Percentiles rank a stretch among this genome's conserved stretches.
Evolutionary conservation across 2,888 invertebrate genomes (phyloP).

Genomic region (Abrostola triplasia): DNA sequence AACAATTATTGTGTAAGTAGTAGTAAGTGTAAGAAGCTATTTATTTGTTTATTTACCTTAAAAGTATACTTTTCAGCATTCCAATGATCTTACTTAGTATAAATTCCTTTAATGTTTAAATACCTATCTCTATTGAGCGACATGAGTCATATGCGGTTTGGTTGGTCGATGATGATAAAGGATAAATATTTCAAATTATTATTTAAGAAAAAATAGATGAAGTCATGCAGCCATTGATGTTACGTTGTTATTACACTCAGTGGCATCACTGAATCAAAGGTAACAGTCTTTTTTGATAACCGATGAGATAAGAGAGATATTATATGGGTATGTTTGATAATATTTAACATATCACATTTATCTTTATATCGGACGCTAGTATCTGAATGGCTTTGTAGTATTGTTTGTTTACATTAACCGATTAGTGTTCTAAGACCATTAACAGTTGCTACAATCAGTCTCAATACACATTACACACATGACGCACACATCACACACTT

Average conservation of each 20-base stretch:
- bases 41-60: conserved; percentile 52
- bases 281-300: conserved; percentile 50
- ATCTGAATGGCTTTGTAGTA: background rate
- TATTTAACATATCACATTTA: background rate
- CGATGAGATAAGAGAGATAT: conserved; percentile 27
- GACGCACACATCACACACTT: too few relatives aligned
- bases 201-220: conserved; percentile 71
- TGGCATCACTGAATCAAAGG: conserved; percentile 46
- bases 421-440: background rate
- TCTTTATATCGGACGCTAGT: background rate
- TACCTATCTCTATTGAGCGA: conserved; percentile 58
- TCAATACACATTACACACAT: too few relatives aligned
- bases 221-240: conserved; percentile 67
- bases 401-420: background rate
- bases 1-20: conserved; percentile 46
- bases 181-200: conserved; percentile 62
- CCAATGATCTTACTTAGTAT: conserved; percentile 53
- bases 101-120: conserved; percentile 68
- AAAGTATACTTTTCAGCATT: conserved; percentile 57
- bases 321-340: background rate
- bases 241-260: conserved; percentile 45
- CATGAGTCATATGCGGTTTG: conserved; percentile 66
- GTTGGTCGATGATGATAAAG: conserved; percentile 62
- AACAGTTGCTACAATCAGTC: background rate
- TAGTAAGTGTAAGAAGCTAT: conserved; percentile 55